Conservation (phyloP, 1,140 invertebrate species). For the Bilobella aurantiaca region DNA sequence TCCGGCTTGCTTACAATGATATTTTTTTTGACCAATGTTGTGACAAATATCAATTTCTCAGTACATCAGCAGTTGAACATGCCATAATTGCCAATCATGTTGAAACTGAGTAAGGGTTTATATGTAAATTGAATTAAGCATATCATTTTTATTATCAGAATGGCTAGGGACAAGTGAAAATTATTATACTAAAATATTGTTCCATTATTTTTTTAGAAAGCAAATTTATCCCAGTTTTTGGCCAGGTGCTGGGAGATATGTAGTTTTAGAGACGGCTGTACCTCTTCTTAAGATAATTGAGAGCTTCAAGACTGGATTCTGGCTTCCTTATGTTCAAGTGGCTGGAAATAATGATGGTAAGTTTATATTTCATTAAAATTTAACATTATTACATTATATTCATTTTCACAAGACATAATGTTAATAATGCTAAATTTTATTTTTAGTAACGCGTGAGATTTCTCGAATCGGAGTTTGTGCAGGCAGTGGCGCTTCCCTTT, state of each 20-base stretch:
- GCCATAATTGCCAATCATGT: no score
- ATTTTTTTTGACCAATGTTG: neutral
- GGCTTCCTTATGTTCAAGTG: constrained; percentile 57
- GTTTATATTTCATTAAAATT: neutral
- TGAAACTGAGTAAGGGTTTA: no score
- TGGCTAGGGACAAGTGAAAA: no score
- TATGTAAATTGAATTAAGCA: no score
- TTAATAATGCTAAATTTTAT: neutral
- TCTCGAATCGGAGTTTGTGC: neutral
- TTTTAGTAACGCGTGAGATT: no score
- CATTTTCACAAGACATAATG: no score
- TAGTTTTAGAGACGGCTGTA: constrained; percentile 41
- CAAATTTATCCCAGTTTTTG: no score
- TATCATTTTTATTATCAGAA: no score
- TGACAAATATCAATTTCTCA: neutral
- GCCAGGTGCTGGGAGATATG: constrained; percentile 25
- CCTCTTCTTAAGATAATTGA: constrained; percentile 53
- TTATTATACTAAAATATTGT: no score
- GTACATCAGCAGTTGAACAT: no score
- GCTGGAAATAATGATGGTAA: constrained; percentile 48
- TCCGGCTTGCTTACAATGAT: no score
- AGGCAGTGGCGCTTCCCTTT: neutral
- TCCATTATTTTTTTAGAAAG: no score
- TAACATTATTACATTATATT: neutral
- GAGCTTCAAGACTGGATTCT: constrained; percentile 59